phyloP scores from a whole-genome alignment of 1,140 invertebrate species.

The Nebria ingens region DNA sequence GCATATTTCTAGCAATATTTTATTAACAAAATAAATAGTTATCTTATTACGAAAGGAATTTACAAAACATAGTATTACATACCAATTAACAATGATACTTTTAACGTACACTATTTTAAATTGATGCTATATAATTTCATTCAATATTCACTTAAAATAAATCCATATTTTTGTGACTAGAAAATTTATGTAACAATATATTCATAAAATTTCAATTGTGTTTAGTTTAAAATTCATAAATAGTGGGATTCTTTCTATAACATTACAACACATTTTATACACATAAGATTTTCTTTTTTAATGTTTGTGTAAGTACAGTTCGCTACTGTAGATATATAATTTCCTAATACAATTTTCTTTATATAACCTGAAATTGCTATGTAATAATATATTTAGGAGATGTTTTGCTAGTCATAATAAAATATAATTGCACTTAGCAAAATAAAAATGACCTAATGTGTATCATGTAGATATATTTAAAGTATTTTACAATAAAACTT shows the following conservation, averaged over 20 bases:
- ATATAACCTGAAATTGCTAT: neutral
- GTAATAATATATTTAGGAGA: neutral
- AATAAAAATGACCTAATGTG: constrained; percentile 2
- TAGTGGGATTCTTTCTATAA: neutral
- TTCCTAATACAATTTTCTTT: neutral
- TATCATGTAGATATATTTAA: neutral
- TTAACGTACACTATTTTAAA: neutral
- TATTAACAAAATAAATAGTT: constrained; percentile 10
- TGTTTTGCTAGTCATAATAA: neutral
- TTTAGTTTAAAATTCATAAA: neutral
- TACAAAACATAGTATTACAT: constrained; percentile 9
- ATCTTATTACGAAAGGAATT: constrained; percentile 7
- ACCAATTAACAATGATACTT: constrained; percentile 2
- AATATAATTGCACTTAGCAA: constrained; percentile 4
- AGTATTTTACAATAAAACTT: neutral
- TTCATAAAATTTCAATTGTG: constrained; percentile 3
- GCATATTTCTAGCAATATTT: neutral
- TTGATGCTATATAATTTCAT: neutral
- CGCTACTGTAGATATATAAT: neutral
- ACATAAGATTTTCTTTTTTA: neutral
- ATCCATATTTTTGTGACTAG: constrained; percentile 1
- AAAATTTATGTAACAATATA: constrained; percentile 3
- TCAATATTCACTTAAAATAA: neutral
- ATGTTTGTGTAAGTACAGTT: constrained; percentile 3
- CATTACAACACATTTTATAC: constrained; percentile 1